Evolutionary conservation across 1,140 invertebrate genomes (phyloP).

Genomic region (Drosophila lini): DNA sequence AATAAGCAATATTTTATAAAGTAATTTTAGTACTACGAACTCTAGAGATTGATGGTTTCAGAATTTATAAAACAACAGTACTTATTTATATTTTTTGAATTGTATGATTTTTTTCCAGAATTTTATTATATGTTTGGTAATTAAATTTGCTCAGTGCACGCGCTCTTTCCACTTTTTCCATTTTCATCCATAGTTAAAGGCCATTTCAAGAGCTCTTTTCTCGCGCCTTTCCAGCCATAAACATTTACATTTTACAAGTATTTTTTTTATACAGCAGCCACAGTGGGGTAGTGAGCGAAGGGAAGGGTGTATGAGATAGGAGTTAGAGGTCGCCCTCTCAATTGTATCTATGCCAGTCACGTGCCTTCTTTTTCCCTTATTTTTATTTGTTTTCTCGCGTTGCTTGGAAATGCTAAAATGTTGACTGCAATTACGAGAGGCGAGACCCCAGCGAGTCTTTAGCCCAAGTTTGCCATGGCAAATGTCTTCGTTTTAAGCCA

Average conservation of each 20-base stretch:
- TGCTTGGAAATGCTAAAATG: conserved; percentile 41
- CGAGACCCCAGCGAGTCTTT: conserved; percentile 28
- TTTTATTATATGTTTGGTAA: not conserved
- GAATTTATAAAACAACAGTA: too few species aligned
- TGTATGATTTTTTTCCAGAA: not conserved
- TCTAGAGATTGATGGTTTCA: too few species aligned
- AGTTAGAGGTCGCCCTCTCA: conserved; percentile 20
- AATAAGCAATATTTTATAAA: too few species aligned
- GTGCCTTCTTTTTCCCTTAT: conserved; percentile 16
- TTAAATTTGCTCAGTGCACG: conserved; percentile 18
- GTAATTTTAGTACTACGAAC: too few species aligned
- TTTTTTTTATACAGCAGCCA: conserved; percentile 17
- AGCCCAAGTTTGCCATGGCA: conserved; percentile 10
- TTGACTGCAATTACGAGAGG: conserved; percentile 43
- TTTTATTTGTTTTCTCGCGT: conserved; percentile 47
- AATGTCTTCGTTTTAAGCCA: conserved; percentile 45
- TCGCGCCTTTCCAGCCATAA: conserved; percentile 57
- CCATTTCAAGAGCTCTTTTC: conserved; percentile 49
- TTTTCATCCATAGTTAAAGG: conserved; percentile 38
- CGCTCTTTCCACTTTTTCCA: not conserved
- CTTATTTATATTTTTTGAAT: not conserved
- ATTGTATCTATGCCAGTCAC: conserved; percentile 44
- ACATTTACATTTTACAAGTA: conserved; percentile 67
- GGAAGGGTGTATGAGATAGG: conserved; percentile 1
- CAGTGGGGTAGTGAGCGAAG: not conserved